Percentiles rank a stretch among this genome's conserved stretches.
Evolutionary conservation across 35 echinoderm and acorn worm species (phyloP).

Genomic region (Apostichopus californicus): DNA sequence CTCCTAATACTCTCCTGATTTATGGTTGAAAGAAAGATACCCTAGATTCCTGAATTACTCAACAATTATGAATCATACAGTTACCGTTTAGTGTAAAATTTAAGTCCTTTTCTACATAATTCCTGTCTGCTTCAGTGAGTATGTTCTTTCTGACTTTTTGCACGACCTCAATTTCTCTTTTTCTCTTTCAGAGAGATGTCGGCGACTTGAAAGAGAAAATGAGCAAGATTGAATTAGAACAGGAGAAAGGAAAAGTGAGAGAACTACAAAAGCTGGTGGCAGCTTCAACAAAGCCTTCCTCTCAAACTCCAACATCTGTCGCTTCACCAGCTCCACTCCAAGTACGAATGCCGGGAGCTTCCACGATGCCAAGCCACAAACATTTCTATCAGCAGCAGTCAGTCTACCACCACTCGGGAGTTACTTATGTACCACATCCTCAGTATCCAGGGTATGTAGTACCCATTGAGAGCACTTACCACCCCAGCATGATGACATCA

Average conservation of each 20-base stretch:
- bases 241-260: slow-evolving; percentile 36
- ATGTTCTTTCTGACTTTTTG: too few species aligned
- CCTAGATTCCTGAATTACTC: too few species aligned
- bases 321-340: slow-evolving; percentile 14
- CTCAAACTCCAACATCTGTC: slow-evolving; percentile 17
- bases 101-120: too few species aligned
- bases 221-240: slow-evolving; percentile 42
- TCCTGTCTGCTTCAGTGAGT: too few species aligned
- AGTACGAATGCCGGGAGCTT: slow-evolving; percentile 3
- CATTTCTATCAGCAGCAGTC: slow-evolving; percentile 31
- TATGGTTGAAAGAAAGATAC: too few species aligned
- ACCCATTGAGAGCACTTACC: slow-evolving; percentile 8
- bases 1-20: too few species aligned
- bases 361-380: slow-evolving; percentile 34
- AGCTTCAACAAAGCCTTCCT: slow-evolving; percentile 28
- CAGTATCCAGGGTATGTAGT: slow-evolving; percentile 33
- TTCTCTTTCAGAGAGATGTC: slow-evolving; percentile 41
- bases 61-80: too few species aligned
- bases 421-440: slow-evolving; percentile 54
- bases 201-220: slow-evolving; percentile 31
- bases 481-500: slow-evolving; percentile 39
- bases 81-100: too few species aligned
- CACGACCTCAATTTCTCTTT: too few species aligned
- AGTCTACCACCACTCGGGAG: not conserved
- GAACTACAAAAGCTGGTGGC: slow-evolving; percentile 31